Conservation (phyloP, 2,797 vertebrate species). For the Dromococcyx pavoninus region DNA sequence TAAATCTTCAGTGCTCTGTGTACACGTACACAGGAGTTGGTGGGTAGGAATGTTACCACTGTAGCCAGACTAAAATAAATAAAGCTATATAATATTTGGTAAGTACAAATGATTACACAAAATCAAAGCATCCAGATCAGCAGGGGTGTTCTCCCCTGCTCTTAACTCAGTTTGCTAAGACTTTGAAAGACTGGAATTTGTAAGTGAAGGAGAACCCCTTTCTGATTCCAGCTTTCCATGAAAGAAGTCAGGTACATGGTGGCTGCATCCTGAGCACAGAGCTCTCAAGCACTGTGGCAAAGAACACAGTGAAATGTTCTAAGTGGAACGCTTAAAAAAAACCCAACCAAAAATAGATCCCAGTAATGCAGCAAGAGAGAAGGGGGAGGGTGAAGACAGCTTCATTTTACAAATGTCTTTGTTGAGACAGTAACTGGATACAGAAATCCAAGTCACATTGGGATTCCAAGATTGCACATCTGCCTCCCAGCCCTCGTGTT, state of each 20-base stretch:
- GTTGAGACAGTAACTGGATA: slow-evolving; percentile 65
- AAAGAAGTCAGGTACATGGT: not conserved
- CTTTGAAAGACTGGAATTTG: not conserved
- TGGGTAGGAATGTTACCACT: not conserved
- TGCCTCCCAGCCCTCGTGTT: slow-evolving; percentile 43
- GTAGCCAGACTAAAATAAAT: not conserved
- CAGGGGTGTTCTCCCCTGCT: not conserved
- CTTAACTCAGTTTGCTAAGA: not conserved
- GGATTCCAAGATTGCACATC: slow-evolving; percentile 51
- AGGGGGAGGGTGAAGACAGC: slow-evolving; percentile 48
- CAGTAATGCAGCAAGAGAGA: slow-evolving; percentile 28
- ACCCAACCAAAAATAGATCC: slow-evolving; percentile 29
- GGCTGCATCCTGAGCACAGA: not conserved
- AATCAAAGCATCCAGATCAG: not conserved
- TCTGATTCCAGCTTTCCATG: not conserved
- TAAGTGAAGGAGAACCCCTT: not conserved
- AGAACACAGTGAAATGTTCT: not conserved
- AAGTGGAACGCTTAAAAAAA: slow-evolving; percentile 32
- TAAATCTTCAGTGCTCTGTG: not conserved
- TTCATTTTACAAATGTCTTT: slow-evolving; percentile 58
- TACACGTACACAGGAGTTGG: not conserved
- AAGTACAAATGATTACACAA: not conserved
- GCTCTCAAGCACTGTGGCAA: not conserved
- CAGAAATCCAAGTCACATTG: slow-evolving; percentile 44
- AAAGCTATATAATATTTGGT: not conserved